These are phyloP conservation scores for Cranoglanis bouderius DNA, from an alignment of 2,113 vertebrate genomes.

Conservation along the genomic window DNA sequence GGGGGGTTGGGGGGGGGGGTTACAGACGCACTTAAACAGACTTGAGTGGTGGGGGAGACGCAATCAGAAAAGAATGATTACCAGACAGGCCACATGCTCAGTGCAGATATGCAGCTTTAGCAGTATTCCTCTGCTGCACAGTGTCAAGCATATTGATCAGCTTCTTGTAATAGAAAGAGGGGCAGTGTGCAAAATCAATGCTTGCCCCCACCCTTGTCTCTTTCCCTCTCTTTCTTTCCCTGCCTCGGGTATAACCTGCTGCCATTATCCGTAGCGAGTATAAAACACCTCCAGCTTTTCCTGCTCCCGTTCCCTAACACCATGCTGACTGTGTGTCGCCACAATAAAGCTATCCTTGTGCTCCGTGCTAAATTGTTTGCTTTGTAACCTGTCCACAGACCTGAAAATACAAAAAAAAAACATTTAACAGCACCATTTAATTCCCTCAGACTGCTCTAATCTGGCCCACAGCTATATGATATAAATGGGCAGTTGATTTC, in stretches of 20 bases:
- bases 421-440: background rate
- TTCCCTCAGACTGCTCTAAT: background rate
- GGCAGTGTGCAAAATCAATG: constrained; percentile 79
- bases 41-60: constrained; percentile 50
- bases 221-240: constrained; percentile 52
- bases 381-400: constrained; percentile 43
- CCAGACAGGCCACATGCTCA: constrained; percentile 63
- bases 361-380: constrained; percentile 28
- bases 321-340: constrained; percentile 6
- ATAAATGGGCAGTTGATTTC: constrained; percentile 50
- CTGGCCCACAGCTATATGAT: background rate
- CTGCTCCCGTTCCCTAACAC: constrained; percentile 17
- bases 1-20: constrained; percentile 14
- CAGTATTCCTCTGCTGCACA: constrained; percentile 53
- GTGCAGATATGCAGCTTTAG: constrained; percentile 59
- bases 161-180: constrained; percentile 75
- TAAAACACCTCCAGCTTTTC: constrained; percentile 60
- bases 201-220: constrained; percentile 35
- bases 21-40: constrained; percentile 47
- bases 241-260: constrained; percentile 52
- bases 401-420: constrained; percentile 10
- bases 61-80: constrained; percentile 68
- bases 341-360: constrained; percentile 39
- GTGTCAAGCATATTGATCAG: constrained; percentile 73
- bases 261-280: constrained; percentile 70